phyloP scores from a whole-genome alignment of 2,888 invertebrate species.

The Dasysyrphus tricinctus region DNA sequence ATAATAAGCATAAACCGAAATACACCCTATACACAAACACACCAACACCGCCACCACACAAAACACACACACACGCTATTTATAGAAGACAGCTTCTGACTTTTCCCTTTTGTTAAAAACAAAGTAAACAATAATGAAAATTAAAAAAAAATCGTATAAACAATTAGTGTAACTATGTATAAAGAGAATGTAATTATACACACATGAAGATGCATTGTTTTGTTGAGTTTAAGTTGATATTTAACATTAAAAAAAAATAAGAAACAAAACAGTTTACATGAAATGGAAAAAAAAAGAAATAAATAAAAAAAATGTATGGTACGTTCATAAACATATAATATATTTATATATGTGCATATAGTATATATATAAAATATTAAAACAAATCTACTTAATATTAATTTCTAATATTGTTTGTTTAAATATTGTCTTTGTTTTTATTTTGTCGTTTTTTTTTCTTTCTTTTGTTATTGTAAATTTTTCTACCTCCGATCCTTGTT shows the following conservation, averaged over 20 bases:
- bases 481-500: constrained; percentile 52
- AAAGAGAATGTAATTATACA: constrained; percentile 71
- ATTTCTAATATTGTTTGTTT: constrained; percentile 66
- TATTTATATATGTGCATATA: constrained; percentile 48
- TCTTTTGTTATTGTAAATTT: constrained; percentile 58
- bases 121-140: constrained; percentile 67
- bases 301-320: constrained; percentile 55
- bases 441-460: constrained; percentile 41
- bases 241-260: constrained; percentile 67
- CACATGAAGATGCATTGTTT: constrained; percentile 73
- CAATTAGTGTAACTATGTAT: constrained; percentile 74
- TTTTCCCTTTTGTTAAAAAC: constrained; percentile 69
- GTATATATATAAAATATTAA: constrained; percentile 51
- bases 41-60: constrained; percentile 22
- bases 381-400: constrained; percentile 73
- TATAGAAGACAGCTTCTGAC: constrained; percentile 72
- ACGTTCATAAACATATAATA: constrained; percentile 64
- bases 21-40: constrained; percentile 47
- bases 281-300: constrained; percentile 48
- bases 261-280: constrained; percentile 65
- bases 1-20: constrained; percentile 54
- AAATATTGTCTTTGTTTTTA: constrained; percentile 51
- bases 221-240: constrained; percentile 76
- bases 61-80: constrained; percentile 56
- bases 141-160: constrained; percentile 65